phyloP scores from a whole-genome alignment of 2,797 vertebrate species.

The Trachurus trachurus region DNA sequence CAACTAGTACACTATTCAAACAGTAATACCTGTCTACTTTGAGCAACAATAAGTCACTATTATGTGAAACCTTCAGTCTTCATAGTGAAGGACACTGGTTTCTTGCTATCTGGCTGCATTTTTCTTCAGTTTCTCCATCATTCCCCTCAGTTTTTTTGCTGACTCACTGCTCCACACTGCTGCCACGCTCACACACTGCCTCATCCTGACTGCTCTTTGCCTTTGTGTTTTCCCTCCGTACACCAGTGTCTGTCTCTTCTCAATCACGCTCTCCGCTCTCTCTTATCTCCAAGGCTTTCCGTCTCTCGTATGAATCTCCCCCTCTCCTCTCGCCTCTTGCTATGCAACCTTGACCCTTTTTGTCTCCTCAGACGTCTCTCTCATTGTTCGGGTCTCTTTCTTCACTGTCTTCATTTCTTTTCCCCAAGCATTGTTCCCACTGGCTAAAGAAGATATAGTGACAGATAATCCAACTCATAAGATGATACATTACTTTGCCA shows the following conservation, averaged over 20 bases:
- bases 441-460: conserved; percentile 49
- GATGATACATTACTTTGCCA: conserved; percentile 37
- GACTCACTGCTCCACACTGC: conserved; percentile 54
- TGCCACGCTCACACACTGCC: conserved; percentile 7
- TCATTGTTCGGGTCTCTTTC: conserved; percentile 47
- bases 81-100: conserved; percentile 5
- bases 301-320: conserved; percentile 27
- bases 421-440: conserved; percentile 27
- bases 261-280: conserved; percentile 37
- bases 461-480: conserved; percentile 53
- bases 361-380: conserved; percentile 36
- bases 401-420: neutral
- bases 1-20: neutral
- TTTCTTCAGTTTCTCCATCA: conserved; percentile 18
- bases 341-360: conserved; percentile 24
- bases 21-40: neutral
- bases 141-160: conserved; percentile 45
- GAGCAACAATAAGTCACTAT: neutral
- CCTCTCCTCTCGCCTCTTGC: conserved; percentile 39
- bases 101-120: conserved; percentile 15
- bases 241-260: conserved; percentile 25
- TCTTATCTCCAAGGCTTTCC: conserved; percentile 29
- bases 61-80: neutral
- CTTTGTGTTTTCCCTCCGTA: conserved; percentile 23
- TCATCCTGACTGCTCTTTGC: conserved; percentile 10